Evolutionary conservation across 2,797 vertebrate species (phyloP).

Genomic region (Neomorphus geoffroyi): DNA sequence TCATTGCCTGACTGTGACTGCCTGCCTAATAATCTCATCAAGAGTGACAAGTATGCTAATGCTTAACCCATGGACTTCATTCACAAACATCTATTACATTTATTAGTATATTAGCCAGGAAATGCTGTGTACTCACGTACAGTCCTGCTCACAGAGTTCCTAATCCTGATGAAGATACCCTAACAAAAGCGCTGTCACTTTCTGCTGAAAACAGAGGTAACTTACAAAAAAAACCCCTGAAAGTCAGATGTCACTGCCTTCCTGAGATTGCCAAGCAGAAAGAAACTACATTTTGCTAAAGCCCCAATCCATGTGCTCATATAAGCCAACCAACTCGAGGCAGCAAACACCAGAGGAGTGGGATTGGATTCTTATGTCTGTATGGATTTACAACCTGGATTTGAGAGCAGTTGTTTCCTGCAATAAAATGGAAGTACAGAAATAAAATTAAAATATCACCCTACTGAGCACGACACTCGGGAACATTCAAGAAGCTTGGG

Average conservation of each 20-base stretch:
- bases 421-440: neutral
- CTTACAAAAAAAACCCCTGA: neutral
- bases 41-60: neutral
- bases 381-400: neutral
- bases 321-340: neutral
- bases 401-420: neutral
- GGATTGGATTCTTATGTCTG: neutral
- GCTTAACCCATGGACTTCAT: neutral
- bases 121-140: neutral
- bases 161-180: neutral
- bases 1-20: neutral
- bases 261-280: neutral
- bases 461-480: neutral
- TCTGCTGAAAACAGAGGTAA: neutral
- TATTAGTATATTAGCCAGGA: neutral
- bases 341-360: neutral
- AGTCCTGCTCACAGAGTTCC: neutral
- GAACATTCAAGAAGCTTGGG: neutral
- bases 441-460: neutral
- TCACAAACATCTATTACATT: neutral
- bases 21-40: neutral
- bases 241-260: neutral
- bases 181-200: neutral
- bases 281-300: neutral
- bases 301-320: fast-evolving